phyloP scores from a whole-genome alignment of 2,888 invertebrate species.

The Polietes domitor region DNA sequence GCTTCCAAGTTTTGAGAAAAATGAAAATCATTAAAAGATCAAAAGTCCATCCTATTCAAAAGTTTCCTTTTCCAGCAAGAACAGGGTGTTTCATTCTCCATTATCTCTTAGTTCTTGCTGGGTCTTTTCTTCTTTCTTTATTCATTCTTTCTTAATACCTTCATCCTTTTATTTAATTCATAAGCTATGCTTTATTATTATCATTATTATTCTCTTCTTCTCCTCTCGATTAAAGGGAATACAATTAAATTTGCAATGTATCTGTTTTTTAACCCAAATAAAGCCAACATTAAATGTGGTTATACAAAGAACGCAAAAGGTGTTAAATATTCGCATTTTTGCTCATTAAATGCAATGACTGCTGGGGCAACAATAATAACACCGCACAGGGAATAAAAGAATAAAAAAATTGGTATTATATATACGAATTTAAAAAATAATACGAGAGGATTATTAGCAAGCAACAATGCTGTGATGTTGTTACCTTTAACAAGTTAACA shows the following conservation, averaged over 20 bases:
- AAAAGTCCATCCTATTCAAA: too few relatives aligned
- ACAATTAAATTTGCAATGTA: background rate
- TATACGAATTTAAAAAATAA: background rate
- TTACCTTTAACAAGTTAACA: conserved; percentile 2
- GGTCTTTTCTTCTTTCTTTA: too few relatives aligned
- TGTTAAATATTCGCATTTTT: conserved; percentile 35
- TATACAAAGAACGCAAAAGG: background rate
- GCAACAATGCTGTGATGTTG: conserved; percentile 35
- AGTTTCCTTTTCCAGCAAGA: too few relatives aligned
- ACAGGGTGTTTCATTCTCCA: too few relatives aligned
- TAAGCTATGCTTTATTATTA: background rate
- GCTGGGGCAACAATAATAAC: conserved; percentile 16
- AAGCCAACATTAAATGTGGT: background rate
- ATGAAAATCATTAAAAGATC: too few relatives aligned
- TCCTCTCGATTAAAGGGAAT: background rate
- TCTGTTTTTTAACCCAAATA: background rate
- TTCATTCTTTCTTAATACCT: too few relatives aligned
- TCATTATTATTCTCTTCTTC: background rate
- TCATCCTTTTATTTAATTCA: background rate
- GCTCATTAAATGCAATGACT: conserved; percentile 56
- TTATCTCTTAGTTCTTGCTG: too few relatives aligned
- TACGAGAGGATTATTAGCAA: conserved; percentile 52
- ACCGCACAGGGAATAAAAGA: conserved; percentile 22
- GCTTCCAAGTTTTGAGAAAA: too few relatives aligned
- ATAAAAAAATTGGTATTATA: background rate